Percentiles rank a stretch among this genome's conserved stretches.
These are phyloP conservation scores for Limnephilus rhombicus DNA, from an alignment of 2,888 invertebrate species.

Conservation along the genomic window DNA sequence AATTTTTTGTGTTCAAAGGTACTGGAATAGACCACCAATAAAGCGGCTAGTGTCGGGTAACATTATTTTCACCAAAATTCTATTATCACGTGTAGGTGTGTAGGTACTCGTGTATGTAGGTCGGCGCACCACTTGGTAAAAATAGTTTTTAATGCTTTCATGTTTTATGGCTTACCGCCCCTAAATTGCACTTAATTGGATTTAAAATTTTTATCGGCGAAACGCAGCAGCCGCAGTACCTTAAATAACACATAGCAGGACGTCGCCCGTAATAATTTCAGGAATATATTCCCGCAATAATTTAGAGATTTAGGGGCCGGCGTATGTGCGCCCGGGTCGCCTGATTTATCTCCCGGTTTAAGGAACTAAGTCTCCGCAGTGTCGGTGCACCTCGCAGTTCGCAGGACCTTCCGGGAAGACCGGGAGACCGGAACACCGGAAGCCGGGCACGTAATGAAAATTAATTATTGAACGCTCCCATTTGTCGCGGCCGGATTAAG, in stretches of 20 bases:
- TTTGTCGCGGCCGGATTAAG: conserved; percentile 60
- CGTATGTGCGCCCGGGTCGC: conserved; percentile 50
- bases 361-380: conserved; percentile 36
- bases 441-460: conserved; percentile 63
- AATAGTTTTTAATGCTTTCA: neutral
- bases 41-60: neutral
- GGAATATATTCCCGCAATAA: conserved; percentile 59
- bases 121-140: neutral
- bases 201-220: neutral
- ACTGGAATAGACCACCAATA: neutral
- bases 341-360: conserved; percentile 59
- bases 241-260: neutral
- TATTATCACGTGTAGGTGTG: neutral
- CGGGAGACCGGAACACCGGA: conserved; percentile 27
- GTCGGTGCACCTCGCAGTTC: conserved; percentile 37
- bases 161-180: neutral
- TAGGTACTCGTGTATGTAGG: neutral
- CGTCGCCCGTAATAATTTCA: conserved; percentile 39
- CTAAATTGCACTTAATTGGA: neutral
- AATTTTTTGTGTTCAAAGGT: neutral
- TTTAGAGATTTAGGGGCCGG: conserved; percentile 54
- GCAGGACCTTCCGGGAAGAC: conserved; percentile 20
- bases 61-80: neutral
- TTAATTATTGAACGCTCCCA: conserved; percentile 63
- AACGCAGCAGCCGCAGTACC: neutral